Base-by-base conservation (phyloP, 2,797 vertebrate genomes). In the Eidolon dupreanum region DNA sequence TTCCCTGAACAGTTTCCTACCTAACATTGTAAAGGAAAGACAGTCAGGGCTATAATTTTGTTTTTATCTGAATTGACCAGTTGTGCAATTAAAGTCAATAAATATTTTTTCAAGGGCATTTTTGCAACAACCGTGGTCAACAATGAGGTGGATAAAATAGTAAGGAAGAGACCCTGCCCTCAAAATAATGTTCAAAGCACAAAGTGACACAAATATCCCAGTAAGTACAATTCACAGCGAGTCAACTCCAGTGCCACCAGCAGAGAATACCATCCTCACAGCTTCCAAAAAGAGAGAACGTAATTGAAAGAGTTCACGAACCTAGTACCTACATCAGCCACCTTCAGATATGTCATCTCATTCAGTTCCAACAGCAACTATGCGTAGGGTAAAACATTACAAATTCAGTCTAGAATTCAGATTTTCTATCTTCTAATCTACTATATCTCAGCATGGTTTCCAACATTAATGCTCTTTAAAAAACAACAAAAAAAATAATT, bases 361-460 rank as follows among this genome's bases (percentile, higher is more conserved):
- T 49, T 85, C 57, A 28, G 1, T 49, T 83, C n/a, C 87, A 53
- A 77, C 0, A 78, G 59, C 51, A 86, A 65, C 12, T 9, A 38
- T 2, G 51, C 0, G 1, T 16, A 55, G 20, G 5, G 41, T 46
- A 28, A 65, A 61, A 83, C 20, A 20, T 15, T 59, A 51, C 19
- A 61, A 33, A 33, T 28, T 59, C 81, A 24, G 49, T 55, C 57
- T 28, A 75, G 79, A 81, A 87, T 77, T 92, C 36, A 89, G 28
- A 9, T 75, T 71, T 89, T 84, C 82, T 22, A 24, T 46, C 46
- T 89, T 65, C 51, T 68, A 28, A 93, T 53, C 43, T 28, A 43
- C 28, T 26, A 31, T 53, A 57, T 36, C 65, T 88, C 53, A 89
- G 57, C 70, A 75, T 79, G n/a, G 49, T 78, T 95, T 94, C 75